Conservation (phyloP, 2,888 invertebrate species). For the Lepidonotus clava region DNA sequence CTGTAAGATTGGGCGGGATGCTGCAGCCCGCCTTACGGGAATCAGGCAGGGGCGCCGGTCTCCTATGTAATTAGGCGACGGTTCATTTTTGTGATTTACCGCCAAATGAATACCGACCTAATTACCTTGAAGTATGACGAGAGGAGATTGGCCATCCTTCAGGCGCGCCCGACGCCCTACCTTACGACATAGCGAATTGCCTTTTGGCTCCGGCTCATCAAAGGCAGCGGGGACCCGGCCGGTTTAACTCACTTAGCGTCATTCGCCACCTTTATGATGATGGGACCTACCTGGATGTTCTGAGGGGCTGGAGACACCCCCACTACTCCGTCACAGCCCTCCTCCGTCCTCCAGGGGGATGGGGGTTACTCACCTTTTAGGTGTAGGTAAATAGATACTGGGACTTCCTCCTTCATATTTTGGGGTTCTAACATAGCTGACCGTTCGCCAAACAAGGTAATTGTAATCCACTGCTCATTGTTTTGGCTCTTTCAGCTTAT, state of each 20-base stretch:
- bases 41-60: background rate
- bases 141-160: slow-evolving; percentile 45
- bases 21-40: background rate
- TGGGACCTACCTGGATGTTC: background rate
- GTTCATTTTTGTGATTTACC: slow-evolving; percentile 46
- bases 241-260: slow-evolving; percentile 28
- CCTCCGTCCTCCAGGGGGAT: background rate
- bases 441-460: no score
- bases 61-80: slow-evolving; percentile 22
- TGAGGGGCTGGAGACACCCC: background rate
- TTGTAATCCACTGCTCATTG: no score
- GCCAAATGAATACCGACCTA: slow-evolving; percentile 48
- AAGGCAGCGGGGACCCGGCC: background rate
- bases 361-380: no score
- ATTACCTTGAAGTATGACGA: slow-evolving; percentile 45
- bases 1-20: background rate
- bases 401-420: no score
- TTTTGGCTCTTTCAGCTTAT: no score
- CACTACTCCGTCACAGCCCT: background rate
- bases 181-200: slow-evolving; percentile 24
- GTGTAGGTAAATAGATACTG: no score
- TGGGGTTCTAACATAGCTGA: no score
- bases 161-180: background rate
- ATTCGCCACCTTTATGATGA: slow-evolving; percentile 24
- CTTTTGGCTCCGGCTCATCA: slow-evolving; percentile 27